Evolutionary conservation across 2,113 vertebrate species (phyloP), one percentile per base, ranked within the genome.

Genomic region (Cepphus grylle): DNA sequence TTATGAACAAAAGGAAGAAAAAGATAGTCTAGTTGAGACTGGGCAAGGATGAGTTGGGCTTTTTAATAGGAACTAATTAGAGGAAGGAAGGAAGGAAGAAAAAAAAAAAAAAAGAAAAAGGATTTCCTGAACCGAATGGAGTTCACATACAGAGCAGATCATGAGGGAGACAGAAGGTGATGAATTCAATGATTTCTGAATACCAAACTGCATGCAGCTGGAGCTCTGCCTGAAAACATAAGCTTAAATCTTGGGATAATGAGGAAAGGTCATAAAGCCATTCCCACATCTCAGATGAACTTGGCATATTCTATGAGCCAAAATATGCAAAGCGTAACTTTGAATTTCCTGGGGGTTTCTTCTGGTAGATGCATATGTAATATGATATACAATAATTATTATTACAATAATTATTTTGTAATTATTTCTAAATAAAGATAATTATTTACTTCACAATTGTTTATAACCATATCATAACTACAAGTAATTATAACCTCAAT

Each of bases 401-500:
- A 76, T 71, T 69, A 34, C 15, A 65, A 77, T 74, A 40, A 93
- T 91, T 66, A 95, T 62, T 81, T 90, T 70, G 16, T 43, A 61
- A 81, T 79, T 79, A 59, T 76, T 84, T 88, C 21, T 66, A 79
- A 84, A 77, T 88, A 76, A 36, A 58, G 66, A 67, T 26, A 50
- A 81, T 81, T 4, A 72, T 84, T 87, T 85, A 58, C 25, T 78
- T 95, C 26, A 47, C 62, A 89, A 94, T 81, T 78, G 36, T 59
- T 91, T 79, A 67, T 79, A 97, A 93, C 17, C 26, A 9, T 81
- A 79, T 59, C 29, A 93, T 91, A 89, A 96, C 84, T 89, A 91
- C 21, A 67, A 90, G 49, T 90, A 94, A 88, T 91, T 86, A 73
- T 66, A 94, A 69, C 58, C 66, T 88, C 58, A 83, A 69, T 76